Conservation (phyloP, 1,140 invertebrate genomes). For the Drosophila arizonae region DNA sequence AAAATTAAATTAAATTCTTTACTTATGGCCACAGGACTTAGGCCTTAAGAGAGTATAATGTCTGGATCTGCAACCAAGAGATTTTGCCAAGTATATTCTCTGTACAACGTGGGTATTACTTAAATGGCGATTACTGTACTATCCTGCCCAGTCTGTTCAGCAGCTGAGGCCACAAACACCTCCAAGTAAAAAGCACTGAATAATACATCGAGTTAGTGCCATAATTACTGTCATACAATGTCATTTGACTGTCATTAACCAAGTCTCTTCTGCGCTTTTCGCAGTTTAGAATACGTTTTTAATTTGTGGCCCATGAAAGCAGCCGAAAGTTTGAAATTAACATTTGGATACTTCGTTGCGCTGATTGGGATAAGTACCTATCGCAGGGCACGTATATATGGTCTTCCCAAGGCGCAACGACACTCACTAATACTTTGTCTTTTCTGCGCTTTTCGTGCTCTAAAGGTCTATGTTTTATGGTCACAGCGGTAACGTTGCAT, state of each 20-base stretch:
- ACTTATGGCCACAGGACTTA: too few relatives aligned
- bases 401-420: too few relatives aligned
- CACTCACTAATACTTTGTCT: not conserved
- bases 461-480: constrained; percentile 23
- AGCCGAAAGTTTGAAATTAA: not conserved
- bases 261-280: too few relatives aligned
- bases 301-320: not conserved
- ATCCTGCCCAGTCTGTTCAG: too few relatives aligned
- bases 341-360: too few relatives aligned
- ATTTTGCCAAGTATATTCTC: too few relatives aligned
- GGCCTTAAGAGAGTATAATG: too few relatives aligned
- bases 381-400: too few relatives aligned
- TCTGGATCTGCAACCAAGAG: too few relatives aligned
- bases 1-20: too few relatives aligned
- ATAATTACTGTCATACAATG: constrained; percentile 13
- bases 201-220: constrained; percentile 12
- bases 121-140: not conserved
- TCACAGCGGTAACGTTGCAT: constrained; percentile 17
- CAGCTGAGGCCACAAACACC: not conserved
- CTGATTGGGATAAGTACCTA: too few relatives aligned
- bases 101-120: too few relatives aligned
- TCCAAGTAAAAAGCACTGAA: constrained; percentile 20
- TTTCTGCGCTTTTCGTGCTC: not conserved
- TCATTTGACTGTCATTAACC: constrained; percentile 27
- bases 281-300: not conserved